Percentiles rank a stretch among this genome's conserved stretches.
Evolutionary conservation across 2,113 vertebrate species (phyloP).

Genomic region (Onychostruthus taczanowskii): DNA sequence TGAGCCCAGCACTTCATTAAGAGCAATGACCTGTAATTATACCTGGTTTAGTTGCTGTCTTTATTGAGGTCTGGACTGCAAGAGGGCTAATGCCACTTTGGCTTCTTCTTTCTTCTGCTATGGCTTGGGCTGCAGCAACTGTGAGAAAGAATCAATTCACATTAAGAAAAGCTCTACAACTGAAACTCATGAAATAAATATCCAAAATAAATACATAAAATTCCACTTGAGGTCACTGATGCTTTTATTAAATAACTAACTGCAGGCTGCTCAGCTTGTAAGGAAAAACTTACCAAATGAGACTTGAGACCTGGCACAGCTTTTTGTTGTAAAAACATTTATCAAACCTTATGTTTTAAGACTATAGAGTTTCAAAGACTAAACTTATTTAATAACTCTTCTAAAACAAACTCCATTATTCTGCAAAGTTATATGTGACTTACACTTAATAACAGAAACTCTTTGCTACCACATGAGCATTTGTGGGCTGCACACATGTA

Average conservation of each 20-base stretch:
- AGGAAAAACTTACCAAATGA: neutral
- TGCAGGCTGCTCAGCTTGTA: neutral
- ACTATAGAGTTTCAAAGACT: neutral
- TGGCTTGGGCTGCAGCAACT: constrained; percentile 90
- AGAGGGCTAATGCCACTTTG: constrained; percentile 72
- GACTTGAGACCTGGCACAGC: neutral
- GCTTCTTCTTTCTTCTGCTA: constrained; percentile 88
- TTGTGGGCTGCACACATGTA: neutral
- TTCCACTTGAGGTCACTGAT: neutral
- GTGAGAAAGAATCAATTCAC: neutral
- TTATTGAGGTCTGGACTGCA: constrained; percentile 54
- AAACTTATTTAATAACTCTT: neutral
- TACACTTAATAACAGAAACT: neutral
- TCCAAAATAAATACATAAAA: neutral
- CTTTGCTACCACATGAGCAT: neutral
- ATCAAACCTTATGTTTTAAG: neutral
- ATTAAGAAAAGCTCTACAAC: neutral
- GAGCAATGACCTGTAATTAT: constrained; percentile 36
- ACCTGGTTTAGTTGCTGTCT: constrained; percentile 84
- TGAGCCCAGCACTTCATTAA: neutral
- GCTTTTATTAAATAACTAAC: neutral
- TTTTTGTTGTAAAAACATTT: neutral
- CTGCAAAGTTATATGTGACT: neutral
- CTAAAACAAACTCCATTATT: neutral
- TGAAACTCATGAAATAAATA: neutral